phyloP scores from a whole-genome alignment of 2,888 invertebrate species.

The Xanthostigma xanthostigma region DNA sequence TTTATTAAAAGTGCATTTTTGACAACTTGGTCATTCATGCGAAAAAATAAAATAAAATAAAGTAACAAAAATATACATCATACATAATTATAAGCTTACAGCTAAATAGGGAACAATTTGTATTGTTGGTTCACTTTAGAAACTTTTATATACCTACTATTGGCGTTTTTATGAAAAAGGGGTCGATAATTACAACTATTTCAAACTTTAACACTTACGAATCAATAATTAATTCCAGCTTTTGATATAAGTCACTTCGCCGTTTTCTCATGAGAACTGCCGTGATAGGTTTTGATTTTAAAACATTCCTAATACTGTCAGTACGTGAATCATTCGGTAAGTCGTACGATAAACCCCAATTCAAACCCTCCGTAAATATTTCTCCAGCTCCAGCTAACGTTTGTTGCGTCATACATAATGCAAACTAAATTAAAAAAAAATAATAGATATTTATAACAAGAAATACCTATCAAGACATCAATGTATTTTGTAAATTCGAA shows the following conservation, averaged over 20 bases:
- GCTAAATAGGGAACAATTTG: too few species aligned
- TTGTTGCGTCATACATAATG: constrained; percentile 38
- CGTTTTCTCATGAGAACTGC: constrained; percentile 30
- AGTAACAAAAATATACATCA: too few species aligned
- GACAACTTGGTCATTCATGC: too few species aligned
- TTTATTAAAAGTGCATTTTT: too few species aligned
- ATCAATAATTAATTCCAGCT: constrained; percentile 42
- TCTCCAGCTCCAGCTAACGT: constrained; percentile 35
- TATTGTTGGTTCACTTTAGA: too few species aligned
- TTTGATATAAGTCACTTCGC: constrained; percentile 42
- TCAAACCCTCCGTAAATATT: constrained; percentile 51
- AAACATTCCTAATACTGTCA: not conserved
- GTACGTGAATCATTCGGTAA: constrained; percentile 49
- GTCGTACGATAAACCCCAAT: constrained; percentile 64
- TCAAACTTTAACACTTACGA: constrained; percentile 36
- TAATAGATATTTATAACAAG: constrained; percentile 13
- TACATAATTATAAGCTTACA: too few species aligned
- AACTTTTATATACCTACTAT: too few species aligned
- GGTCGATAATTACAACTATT: constrained; percentile 1
- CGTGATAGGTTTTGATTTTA: not conserved
- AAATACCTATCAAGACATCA: too few species aligned
- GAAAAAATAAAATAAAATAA: too few species aligned
- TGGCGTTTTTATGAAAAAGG: not conserved
- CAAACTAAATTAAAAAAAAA: constrained; percentile 41
- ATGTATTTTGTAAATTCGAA: too few species aligned